Evolutionary conservation across 2,888 invertebrate species (phyloP).

Genomic region (Pilophorus perplexus): DNA sequence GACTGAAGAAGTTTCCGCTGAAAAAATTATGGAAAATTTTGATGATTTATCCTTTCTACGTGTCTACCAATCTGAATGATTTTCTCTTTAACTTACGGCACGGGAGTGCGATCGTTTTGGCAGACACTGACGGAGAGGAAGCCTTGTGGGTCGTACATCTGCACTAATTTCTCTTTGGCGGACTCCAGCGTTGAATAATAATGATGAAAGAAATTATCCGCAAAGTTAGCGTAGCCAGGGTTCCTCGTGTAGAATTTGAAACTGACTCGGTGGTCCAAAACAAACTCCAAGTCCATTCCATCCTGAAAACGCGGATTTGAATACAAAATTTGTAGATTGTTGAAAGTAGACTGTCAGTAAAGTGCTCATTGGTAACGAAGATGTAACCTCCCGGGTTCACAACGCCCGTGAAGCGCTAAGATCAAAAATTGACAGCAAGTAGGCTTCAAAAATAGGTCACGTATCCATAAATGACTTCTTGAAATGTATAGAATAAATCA

Average conservation of each 20-base stretch:
- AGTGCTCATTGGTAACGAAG: neutral
- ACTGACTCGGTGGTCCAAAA: neutral
- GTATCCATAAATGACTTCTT: too few relatives aligned
- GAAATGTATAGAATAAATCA: neutral
- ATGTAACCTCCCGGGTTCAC: neutral
- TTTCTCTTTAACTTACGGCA: constrained; percentile 1
- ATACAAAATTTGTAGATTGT: neutral
- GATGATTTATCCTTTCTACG: too few relatives aligned
- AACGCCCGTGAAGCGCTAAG: neutral
- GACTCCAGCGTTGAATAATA: constrained; percentile 19
- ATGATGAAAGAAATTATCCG: constrained; percentile 34
- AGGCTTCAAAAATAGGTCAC: too few relatives aligned
- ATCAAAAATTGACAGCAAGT: too few relatives aligned
- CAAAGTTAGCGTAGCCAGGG: neutral
- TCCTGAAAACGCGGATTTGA: constrained; percentile 5
- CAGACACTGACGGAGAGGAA: constrained; percentile 22
- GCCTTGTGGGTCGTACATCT: constrained; percentile 19
- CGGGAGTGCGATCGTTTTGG: neutral
- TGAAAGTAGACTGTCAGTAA: neutral
- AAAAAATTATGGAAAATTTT: constrained; percentile 1
- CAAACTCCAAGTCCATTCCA: neutral
- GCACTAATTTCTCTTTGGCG: neutral
- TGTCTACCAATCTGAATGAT: neutral
- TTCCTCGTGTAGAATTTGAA: constrained; percentile 28
- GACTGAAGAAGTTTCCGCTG: constrained; percentile 18